Base-by-base conservation (phyloP, 2,888 invertebrate genomes). In the Tetheella fluctuosa region DNA sequence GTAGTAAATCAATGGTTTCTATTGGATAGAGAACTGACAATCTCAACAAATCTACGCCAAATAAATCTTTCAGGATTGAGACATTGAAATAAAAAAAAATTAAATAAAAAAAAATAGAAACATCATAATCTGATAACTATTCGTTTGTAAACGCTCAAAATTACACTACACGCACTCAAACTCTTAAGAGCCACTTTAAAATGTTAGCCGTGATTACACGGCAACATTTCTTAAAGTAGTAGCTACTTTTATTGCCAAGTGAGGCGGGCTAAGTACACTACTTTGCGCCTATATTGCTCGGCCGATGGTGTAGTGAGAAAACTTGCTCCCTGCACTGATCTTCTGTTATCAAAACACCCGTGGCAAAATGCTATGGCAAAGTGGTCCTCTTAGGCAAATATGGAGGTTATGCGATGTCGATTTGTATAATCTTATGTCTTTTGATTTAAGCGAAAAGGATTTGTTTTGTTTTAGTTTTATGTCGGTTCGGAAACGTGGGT, bases 261-360 rank as follows among this genome's bases (percentile, higher is more conserved):
- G 74, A 76, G 71, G 76, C 75, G 75, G 67, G 70, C 70, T 79
- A 79, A 81, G 76, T 74, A 80, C 65, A 76, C 78, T 77, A 74
- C 76, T 77, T 74, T 72, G 71, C 74, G 77, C 74, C 69, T 77
- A 72, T 80, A 79, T 76, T 74, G 74, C 69, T 61, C 63, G 23
- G 67, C 65, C 63, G 71, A 65, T 62, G 68, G 69, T 63, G 75
- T 76, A 73, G 48, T 48, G 48, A 76, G 74, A 79, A 79, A 78
- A 76, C 79, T 76, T 74, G 71, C 71, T 69, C 67, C 63, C 67
- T 28, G 62, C 71, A 61, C 70, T 73, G 73, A 78, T 73, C 75
- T 71, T 62, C 62, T 58, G 71, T 76, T 79, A 80, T 80, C 75
- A 76, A 80, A 81, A 80, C 76, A 63, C 70, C 67, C 64, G 70